Evolutionary conservation across 2,888 invertebrate genomes (phyloP).

Genomic region (Prionchulus punctatus): DNA sequence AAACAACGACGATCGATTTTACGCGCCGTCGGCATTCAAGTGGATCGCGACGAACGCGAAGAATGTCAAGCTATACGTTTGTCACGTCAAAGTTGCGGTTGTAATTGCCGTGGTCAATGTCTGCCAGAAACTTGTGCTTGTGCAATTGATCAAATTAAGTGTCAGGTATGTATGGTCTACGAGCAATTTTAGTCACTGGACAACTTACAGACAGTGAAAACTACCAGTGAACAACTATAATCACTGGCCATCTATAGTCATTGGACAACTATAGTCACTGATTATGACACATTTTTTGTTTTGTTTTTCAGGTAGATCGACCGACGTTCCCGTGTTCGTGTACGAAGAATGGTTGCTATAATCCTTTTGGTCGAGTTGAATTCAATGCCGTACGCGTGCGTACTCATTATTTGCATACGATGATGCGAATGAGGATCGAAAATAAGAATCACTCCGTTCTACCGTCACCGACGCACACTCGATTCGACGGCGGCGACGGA

Average conservation of each 20-base stretch:
- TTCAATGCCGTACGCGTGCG: slow-evolving; percentile 87
- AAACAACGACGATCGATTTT: slow-evolving; percentile 7
- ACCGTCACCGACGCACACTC: not conserved
- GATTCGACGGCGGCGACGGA: not conserved
- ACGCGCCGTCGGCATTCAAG: slow-evolving; percentile 39
- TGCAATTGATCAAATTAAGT: slow-evolving; percentile 83
- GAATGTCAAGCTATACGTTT: slow-evolving; percentile 65
- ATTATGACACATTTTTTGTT: slow-evolving; percentile 2
- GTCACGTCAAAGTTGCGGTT: slow-evolving; percentile 49
- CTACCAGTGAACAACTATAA: no score
- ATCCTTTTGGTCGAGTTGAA: slow-evolving; percentile 77
- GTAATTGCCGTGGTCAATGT: slow-evolving; percentile 73
- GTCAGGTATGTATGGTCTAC: slow-evolving; percentile 52
- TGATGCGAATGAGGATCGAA: slow-evolving; percentile 54
- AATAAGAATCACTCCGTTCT: no score
- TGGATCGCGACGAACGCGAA: slow-evolving; percentile 78
- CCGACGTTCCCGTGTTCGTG: slow-evolving; percentile 92
- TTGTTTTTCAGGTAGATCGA: slow-evolving; percentile 55
- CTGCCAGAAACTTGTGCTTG: slow-evolving; percentile 89
- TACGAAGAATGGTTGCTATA: slow-evolving; percentile 74
- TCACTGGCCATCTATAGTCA: no score
- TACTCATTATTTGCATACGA: slow-evolving; percentile 88
- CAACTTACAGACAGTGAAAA: not conserved
- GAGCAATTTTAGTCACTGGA: no score
- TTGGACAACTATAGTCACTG: not conserved